These are phyloP conservation scores for Halcyon smyrnensis DNA, from an alignment of 2,797 vertebrate species.

Conservation along the genomic window DNA sequence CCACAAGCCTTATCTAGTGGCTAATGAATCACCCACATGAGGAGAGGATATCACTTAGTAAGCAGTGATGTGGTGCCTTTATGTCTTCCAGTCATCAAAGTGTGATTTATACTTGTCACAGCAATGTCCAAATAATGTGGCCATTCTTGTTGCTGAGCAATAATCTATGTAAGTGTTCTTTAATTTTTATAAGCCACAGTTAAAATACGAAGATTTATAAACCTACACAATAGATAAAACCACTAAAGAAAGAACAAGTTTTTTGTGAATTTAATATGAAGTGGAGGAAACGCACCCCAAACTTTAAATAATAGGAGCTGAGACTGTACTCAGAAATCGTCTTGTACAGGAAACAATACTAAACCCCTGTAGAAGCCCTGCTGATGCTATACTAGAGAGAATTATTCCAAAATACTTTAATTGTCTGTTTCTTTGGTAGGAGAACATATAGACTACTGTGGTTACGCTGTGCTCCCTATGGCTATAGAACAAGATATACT, in stretches of 20 bases:
- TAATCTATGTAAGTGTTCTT: background rate
- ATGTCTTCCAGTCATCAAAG: background rate
- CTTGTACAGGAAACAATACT: background rate
- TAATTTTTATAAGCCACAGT: background rate
- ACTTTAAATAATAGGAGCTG: background rate
- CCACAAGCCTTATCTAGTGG: background rate
- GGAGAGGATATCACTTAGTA: background rate
- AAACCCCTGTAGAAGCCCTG: background rate
- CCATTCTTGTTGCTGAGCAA: background rate
- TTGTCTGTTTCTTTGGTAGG: conserved; percentile 77
- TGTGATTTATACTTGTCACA: background rate
- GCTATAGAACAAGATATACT: conserved; percentile 95
- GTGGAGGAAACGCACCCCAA: background rate
- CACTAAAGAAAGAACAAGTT: background rate
- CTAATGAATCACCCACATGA: background rate
- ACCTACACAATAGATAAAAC: background rate
- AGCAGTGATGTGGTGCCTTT: background rate
- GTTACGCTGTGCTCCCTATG: conserved; percentile 97
- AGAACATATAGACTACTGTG: conserved; percentile 98
- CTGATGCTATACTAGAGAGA: background rate
- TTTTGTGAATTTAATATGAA: background rate
- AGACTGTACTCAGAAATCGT: background rate
- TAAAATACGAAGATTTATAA: background rate
- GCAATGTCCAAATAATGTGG: background rate
- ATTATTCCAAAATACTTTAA: background rate